Percentiles rank a stretch among this genome's conserved stretches.
Conservation (phyloP, 2,888 invertebrate species). For the Andrena praecox region DNA sequence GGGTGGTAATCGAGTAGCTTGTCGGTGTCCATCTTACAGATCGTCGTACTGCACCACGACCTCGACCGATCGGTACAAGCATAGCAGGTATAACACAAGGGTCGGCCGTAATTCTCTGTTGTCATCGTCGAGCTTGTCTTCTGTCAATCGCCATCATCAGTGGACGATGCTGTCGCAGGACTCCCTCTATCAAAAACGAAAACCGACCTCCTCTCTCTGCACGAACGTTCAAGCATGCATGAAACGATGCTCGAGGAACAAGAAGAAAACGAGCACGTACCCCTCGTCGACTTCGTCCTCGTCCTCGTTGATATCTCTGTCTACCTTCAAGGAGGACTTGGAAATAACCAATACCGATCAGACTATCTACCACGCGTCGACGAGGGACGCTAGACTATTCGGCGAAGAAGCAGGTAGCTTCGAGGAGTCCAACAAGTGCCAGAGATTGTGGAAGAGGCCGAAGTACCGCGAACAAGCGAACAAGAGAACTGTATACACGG, state of each 20-base stretch:
- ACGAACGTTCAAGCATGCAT: background rate
- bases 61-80: background rate
- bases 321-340: background rate
- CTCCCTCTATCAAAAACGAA: background rate
- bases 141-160: constrained; percentile 28
- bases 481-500: background rate
- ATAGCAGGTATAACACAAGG: background rate
- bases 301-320: constrained; percentile 17
- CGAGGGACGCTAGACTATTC: background rate
- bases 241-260: background rate
- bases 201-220: constrained; percentile 21
- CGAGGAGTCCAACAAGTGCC: background rate
- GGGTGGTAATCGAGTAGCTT: background rate
- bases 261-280: background rate
- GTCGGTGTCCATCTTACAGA: background rate
- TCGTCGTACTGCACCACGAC: background rate
- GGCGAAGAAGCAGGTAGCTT: background rate
- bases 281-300: constrained; percentile 27
- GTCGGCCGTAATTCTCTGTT: background rate
- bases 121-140: constrained; percentile 34
- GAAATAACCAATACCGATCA: background rate
- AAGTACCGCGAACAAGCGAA: background rate
- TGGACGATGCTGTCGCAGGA: background rate
- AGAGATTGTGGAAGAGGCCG: background rate
- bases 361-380: background rate